Evolutionary conservation across 2,797 vertebrate species (phyloP).

Genomic region (Xyrichtys novacula): DNA sequence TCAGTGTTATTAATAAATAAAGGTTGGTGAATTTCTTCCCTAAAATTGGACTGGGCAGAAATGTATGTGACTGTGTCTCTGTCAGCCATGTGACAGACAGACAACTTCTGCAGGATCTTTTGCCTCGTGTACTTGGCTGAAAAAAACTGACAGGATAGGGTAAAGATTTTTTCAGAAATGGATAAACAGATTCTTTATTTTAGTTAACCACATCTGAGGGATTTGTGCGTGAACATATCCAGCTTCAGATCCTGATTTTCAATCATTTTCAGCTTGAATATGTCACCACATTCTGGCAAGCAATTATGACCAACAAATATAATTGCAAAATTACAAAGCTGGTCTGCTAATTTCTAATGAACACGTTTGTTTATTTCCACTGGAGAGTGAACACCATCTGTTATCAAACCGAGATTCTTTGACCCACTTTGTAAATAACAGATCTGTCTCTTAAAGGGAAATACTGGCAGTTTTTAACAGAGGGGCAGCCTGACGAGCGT

Average conservation of each 20-base stretch:
- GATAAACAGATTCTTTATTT: slow-evolving; percentile 7
- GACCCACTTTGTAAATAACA: slow-evolving; percentile 74
- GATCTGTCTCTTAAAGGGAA: slow-evolving; percentile 52
- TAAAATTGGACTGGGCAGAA: slow-evolving; percentile 16
- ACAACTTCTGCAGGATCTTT: slow-evolving; percentile 24
- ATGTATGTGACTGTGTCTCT: slow-evolving; percentile 30
- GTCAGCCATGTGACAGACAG: slow-evolving; percentile 39
- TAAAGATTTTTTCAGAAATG: slow-evolving; percentile 10
- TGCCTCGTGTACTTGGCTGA: slow-evolving; percentile 1
- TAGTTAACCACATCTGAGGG: slow-evolving; percentile 9
- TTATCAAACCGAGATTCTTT: slow-evolving; percentile 70
- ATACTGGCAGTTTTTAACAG: slow-evolving; percentile 29
- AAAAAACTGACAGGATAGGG: not conserved
- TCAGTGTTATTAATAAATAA: slow-evolving; percentile 10
- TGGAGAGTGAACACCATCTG: slow-evolving; percentile 77
- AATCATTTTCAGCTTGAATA: slow-evolving; percentile 20
- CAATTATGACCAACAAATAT: slow-evolving; percentile 55
- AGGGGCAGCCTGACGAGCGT: slow-evolving; percentile 30
- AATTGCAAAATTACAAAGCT: slow-evolving; percentile 53
- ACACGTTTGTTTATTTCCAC: slow-evolving; percentile 74
- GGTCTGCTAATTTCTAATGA: slow-evolving; percentile 63
- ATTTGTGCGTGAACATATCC: slow-evolving; percentile 3
- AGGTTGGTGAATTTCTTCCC: slow-evolving; percentile 23
- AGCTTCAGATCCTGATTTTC: slow-evolving; percentile 15
- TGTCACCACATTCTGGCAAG: slow-evolving; percentile 21